These are phyloP conservation scores for Melanogrammus aeglefinus DNA, from an alignment of 2,797 vertebrate genomes.

Conservation along the genomic window DNA sequence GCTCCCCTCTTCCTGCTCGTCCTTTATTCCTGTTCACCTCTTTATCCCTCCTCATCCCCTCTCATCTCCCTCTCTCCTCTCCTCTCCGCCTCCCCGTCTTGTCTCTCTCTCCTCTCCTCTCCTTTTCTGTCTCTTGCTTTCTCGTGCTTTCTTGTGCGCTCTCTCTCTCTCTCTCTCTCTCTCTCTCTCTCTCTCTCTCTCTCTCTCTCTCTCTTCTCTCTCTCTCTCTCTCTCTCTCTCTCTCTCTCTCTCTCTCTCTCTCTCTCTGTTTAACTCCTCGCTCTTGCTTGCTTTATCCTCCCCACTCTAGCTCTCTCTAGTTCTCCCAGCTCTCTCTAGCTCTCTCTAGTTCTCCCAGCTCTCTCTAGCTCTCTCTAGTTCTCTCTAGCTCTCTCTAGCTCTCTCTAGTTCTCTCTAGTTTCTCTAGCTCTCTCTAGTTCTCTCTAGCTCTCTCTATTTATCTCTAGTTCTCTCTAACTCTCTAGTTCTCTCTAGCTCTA, in stretches of 20 bases:
- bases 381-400: no score
- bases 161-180: neutral
- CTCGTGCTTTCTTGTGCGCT: conserved; percentile 28
- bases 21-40: conserved; percentile 3
- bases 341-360: no score
- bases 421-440: no score
- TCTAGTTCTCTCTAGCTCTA: no score
- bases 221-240: neutral
- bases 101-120: neutral
- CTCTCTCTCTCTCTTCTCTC: neutral
- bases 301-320: no score
- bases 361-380: no score
- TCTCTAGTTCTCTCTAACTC: no score
- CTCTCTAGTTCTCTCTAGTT: no score
- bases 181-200: neutral
- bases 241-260: neutral
- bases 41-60: neutral
- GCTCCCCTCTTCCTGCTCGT: conserved; percentile 13
- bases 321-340: no score
- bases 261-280: conserved; percentile 15
- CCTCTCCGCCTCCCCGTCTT: neutral
- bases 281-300: conserved; percentile 15
- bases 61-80: neutral
- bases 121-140: conserved; percentile 29
- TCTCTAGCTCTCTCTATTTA: no score